phyloP scores from a whole-genome alignment of 2,888 invertebrate species.

The Argyresthia albistria region DNA sequence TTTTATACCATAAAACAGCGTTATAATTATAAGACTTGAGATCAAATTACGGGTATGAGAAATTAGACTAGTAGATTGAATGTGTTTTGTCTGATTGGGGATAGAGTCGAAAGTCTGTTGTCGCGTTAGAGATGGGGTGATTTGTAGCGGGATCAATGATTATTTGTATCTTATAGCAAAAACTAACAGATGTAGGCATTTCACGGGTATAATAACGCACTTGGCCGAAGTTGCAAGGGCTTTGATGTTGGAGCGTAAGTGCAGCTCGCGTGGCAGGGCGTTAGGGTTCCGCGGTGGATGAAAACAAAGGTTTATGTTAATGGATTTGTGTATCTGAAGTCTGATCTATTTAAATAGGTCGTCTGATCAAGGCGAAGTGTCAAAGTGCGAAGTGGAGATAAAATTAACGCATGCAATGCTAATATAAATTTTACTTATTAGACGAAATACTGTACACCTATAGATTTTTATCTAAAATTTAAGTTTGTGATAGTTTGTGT shows the following conservation, averaged over 20 bases:
- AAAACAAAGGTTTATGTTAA: too few relatives aligned
- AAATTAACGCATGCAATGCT: too few relatives aligned
- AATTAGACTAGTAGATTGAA: not conserved
- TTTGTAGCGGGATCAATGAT: constrained; percentile 46
- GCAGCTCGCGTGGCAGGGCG: not conserved
- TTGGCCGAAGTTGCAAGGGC: constrained; percentile 60
- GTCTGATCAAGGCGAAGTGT: too few relatives aligned
- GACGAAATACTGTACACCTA: too few relatives aligned
- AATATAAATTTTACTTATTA: too few relatives aligned
- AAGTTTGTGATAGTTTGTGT: too few relatives aligned
- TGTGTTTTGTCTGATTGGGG: not conserved
- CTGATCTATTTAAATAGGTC: too few relatives aligned
- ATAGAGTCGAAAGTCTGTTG: constrained; percentile 12
- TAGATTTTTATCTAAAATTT: too few relatives aligned
- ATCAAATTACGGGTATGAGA: not conserved
- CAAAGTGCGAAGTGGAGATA: too few relatives aligned
- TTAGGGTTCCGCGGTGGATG: not conserved
- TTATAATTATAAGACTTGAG: not conserved
- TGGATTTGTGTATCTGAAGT: too few relatives aligned
- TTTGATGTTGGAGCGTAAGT: constrained; percentile 49
- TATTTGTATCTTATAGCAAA: constrained; percentile 68
- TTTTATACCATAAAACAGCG: not conserved
- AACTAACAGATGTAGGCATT: constrained; percentile 69
- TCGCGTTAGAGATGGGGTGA: constrained; percentile 28
- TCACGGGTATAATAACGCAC: constrained; percentile 69